phyloP scores from a whole-genome alignment of 2,797 vertebrate species.

The Acanthurus tractus region DNA sequence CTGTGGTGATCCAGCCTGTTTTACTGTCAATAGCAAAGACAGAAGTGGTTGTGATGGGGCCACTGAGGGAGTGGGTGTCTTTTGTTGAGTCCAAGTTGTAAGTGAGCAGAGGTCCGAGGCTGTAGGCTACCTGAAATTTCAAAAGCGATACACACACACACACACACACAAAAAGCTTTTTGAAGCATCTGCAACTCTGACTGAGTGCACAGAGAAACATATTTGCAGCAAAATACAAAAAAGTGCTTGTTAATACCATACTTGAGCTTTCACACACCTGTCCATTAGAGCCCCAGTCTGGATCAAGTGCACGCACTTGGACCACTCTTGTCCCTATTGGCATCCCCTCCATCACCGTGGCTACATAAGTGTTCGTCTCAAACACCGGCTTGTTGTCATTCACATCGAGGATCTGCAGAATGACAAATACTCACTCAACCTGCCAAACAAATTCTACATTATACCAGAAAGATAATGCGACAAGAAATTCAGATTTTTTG shows the following conservation, averaged over 20 bases:
- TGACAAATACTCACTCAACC: conserved; percentile 15
- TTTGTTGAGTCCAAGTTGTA: conserved; percentile 76
- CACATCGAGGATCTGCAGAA: conserved; percentile 86
- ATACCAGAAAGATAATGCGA: not conserved
- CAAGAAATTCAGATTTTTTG: not conserved
- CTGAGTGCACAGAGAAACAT: not conserved
- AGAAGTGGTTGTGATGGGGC: conserved; percentile 59
- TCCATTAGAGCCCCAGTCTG: conserved; percentile 94
- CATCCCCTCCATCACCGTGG: conserved; percentile 94
- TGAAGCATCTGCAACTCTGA: not conserved
- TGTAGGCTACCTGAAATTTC: conserved; percentile 88
- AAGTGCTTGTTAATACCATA: not conserved
- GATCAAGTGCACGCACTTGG: conserved; percentile 92
- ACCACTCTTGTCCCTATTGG: conserved; percentile 91
- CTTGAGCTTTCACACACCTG: conserved; percentile 86
- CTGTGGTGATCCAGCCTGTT: conserved; percentile 96
- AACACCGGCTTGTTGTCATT: conserved; percentile 95
- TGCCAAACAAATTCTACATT: not conserved
- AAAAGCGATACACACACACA: not conserved
- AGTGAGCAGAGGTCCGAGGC: conserved; percentile 83
- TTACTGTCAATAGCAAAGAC: conserved; percentile 92
- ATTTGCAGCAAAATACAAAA: not conserved
- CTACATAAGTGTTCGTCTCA: conserved; percentile 93
- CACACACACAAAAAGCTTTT: not conserved
- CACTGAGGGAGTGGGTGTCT: not conserved